phyloP scores from a whole-genome alignment of 2,113 vertebrate genomes.

The Ariopsis seemanni region DNA sequence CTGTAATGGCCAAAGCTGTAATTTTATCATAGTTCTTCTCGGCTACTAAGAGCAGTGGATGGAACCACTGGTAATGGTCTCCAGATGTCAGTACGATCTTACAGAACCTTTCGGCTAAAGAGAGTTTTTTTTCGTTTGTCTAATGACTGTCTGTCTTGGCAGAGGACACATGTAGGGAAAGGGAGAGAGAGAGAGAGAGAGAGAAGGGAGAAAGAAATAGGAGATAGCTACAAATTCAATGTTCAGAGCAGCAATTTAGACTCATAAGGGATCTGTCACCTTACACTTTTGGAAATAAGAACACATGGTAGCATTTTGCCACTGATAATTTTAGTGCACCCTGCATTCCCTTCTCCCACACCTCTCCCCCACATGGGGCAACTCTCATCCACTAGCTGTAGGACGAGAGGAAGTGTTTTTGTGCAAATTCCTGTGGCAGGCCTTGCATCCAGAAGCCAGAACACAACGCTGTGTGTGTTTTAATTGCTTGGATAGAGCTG shows the following conservation, averaged over 20 bases:
- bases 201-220: background rate
- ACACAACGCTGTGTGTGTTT: conserved; percentile 50
- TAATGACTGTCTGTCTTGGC: conserved; percentile 41
- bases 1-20: conserved; percentile 58
- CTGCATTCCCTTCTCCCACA: background rate
- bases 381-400: conserved; percentile 17
- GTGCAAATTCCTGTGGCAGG: conserved; percentile 63
- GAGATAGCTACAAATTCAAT: conserved; percentile 24
- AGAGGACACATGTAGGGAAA: conserved; percentile 5
- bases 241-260: conserved; percentile 59
- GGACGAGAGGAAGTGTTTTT: conserved; percentile 50
- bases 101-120: conserved; percentile 44
- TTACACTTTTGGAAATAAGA: conserved; percentile 33
- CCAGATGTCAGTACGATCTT: conserved; percentile 63
- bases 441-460: conserved; percentile 53
- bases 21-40: conserved; percentile 52
- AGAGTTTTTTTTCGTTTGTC: conserved; percentile 2
- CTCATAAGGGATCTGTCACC: conserved; percentile 22
- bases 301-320: conserved; percentile 68
- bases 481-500: conserved; percentile 40
- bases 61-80: conserved; percentile 58
- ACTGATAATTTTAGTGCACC: conserved; percentile 62
- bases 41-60: conserved; percentile 41
- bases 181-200: background rate
- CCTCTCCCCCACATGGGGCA: background rate